Percentiles rank a stretch among this genome's conserved stretches.
These are phyloP conservation scores for Sebastes jordani DNA, from an alignment of 2,797 vertebrate species.

Conservation along the genomic window DNA sequence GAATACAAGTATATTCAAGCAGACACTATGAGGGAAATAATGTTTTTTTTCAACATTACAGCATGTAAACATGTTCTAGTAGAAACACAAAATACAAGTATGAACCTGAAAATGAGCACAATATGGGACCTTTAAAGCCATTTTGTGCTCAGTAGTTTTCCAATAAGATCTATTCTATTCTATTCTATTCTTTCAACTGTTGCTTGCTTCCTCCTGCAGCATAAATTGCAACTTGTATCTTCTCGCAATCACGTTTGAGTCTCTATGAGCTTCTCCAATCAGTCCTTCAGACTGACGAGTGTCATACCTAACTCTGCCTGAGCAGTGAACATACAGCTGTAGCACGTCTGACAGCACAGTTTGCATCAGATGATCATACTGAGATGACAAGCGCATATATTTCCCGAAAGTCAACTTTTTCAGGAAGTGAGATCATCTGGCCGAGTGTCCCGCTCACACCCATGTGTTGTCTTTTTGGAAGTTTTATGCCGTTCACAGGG, in stretches of 20 bases:
- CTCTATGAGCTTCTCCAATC: conserved; percentile 23
- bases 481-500: neutral
- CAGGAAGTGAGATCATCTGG: conserved; percentile 46
- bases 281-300: conserved; percentile 8
- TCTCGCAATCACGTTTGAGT: conserved; percentile 1
- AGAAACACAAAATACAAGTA: too few relatives aligned
- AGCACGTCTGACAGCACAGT: conserved; percentile 10
- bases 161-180: neutral
- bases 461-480: neutral
- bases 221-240: conserved; percentile 2
- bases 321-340: neutral
- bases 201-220: neutral
- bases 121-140: neutral
- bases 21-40: too few relatives aligned
- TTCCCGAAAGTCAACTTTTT: conserved; percentile 24
- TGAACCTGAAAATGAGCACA: too few relatives aligned
- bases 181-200: neutral
- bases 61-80: too few relatives aligned
- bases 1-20: too few relatives aligned
- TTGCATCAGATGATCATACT: neutral
- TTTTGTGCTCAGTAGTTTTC: neutral
- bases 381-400: neutral
- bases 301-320: conserved; percentile 41
- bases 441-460: neutral
- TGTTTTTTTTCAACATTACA: too few relatives aligned